phyloP scores from a whole-genome alignment of 2,113 vertebrate genomes.

The Podocnemis expansa region DNA sequence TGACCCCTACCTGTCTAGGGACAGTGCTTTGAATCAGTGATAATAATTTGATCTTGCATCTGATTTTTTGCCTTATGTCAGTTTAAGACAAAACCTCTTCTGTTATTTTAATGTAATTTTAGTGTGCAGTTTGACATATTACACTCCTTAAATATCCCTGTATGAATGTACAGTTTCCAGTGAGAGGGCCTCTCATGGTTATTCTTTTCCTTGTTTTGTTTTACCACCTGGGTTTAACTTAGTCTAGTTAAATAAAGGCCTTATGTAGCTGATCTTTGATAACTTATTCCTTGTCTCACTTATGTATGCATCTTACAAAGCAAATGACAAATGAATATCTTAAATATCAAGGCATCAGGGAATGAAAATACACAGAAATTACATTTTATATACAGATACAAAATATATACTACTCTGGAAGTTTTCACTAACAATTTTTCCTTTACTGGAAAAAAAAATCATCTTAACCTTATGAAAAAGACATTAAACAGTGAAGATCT shows the following conservation, averaged over 20 bases:
- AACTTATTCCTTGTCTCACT: background rate
- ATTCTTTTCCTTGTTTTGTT: background rate
- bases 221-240: background rate
- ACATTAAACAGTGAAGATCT: background rate
- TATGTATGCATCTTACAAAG: background rate
- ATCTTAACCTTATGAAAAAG: background rate
- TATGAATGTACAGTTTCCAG: background rate
- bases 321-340: background rate
- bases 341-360: background rate
- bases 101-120: background rate
- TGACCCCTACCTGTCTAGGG: background rate
- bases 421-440: background rate
- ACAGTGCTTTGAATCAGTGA: background rate
- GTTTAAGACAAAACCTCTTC: slow-evolving; percentile 3
- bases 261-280: background rate
- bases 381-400: background rate
- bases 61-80: background rate
- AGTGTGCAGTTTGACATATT: background rate
- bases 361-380: slow-evolving; percentile 1
- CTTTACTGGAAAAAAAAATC: background rate
- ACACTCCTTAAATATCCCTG: background rate
- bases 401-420: background rate
- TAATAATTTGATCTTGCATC: background rate
- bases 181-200: slow-evolving; percentile 27
- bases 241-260: background rate